Evolutionary conservation across 2,888 invertebrate genomes (phyloP), one percentile per base, ranked within the genome.

Genomic region (Heteromurus nitidus): DNA sequence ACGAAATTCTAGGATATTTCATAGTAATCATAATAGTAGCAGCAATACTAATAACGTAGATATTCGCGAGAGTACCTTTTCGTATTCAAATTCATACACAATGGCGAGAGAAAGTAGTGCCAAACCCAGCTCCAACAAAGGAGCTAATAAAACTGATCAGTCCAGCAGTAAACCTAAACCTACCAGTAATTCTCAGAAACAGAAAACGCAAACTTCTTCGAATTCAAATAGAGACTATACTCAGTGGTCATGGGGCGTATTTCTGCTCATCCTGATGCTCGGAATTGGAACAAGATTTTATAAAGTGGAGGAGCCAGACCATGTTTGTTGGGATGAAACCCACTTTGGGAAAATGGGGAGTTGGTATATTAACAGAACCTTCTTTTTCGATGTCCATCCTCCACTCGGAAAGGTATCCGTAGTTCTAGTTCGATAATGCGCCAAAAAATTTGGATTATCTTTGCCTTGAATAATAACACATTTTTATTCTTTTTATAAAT

Each of bases 271-370:
- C 80, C 90, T 93, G 85, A 88, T 92, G 28, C 90, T 94, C 62
- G 94, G 96, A 36, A 90, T 93, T 86, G 90, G 91, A 31, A 96
- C 96, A 11, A 91, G 97, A 88, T 95, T 95, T 89, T 94, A 97
- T 88, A 96, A 95, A 92, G 95, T 98, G 50, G 92, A 94, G 24
- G 94, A 96, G 88, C 98, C 98, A 1, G 94, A 95, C 90, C 97
- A 97, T 93, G 95, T 98, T 28, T 98, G 97, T 89, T 97, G 97
- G 97, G 98, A 98, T 91, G 98, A 98, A 91, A 98, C 98, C 30
- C 98, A 98, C 91, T 98, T 98, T 92, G 98, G 98, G 0, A 98
- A 98, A 92, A 98, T 98, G 97, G 97, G 95, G 0, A 97, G 96
- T 89, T 98, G 97, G 97, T 98, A 98, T 88, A 97, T 98, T 85